A percentile compares a stretch with the other conserved stretches of the same genome.
Evolutionary conservation across 2,797 vertebrate species (phyloP).

Genomic region (Chrosomus eos): DNA sequence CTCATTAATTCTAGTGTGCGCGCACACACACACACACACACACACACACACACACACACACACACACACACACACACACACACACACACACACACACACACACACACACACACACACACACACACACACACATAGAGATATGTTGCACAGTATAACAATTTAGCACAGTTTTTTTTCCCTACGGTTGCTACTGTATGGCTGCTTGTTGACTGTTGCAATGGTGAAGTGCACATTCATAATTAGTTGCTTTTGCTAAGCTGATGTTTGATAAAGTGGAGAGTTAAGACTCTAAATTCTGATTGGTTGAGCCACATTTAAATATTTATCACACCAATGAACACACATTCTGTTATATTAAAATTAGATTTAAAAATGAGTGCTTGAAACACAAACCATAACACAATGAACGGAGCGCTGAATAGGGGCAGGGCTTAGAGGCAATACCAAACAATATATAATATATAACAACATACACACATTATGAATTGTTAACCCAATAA

Average conservation of each 20-base stretch:
- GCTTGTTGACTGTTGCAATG: constrained; percentile 17
- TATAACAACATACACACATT: neutral
- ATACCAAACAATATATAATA: neutral
- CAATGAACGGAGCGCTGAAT: neutral
- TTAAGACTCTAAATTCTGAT: neutral
- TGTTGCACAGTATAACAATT: neutral
- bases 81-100: neutral
- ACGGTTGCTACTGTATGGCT: constrained; percentile 9
- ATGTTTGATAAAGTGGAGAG: neutral
- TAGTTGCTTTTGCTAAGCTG: constrained; percentile 19
- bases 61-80: too few species aligned
- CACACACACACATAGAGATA: neutral
- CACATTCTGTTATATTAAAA: neutral
- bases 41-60: neutral
- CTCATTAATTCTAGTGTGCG: constrained; percentile 71
- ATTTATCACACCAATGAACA: neutral
- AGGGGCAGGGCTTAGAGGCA: neutral
- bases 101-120: too few species aligned
- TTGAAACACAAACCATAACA: neutral
- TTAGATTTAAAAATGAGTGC: neutral
- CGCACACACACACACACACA: constrained; percentile 11
- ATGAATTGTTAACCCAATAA: constrained; percentile 3
- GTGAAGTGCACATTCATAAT: constrained; percentile 11
- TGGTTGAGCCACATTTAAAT: neutral
- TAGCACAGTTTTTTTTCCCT: neutral